A percentile compares a stretch with the other conserved stretches of the same genome.
Evolutionary conservation across 2,113 vertebrate species (phyloP).

Genomic region (Excalfactoria chinensis): DNA sequence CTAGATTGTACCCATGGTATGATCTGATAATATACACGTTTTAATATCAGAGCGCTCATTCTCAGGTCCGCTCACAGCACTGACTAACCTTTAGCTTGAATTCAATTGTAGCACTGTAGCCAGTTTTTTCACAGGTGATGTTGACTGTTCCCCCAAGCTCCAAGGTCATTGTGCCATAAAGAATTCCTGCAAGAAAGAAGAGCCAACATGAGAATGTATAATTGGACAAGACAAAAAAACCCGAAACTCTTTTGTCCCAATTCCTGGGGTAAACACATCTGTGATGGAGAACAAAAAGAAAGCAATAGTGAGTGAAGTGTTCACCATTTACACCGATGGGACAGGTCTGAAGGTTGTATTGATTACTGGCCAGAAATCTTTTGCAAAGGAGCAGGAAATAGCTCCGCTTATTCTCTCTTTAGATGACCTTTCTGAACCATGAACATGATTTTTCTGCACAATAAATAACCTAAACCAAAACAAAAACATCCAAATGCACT

Average conservation of each 20-base stretch:
- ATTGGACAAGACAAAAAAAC: not conserved
- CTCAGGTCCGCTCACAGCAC: not conserved
- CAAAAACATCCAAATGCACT: not conserved
- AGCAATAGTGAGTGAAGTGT: not conserved
- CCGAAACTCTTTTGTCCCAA: not conserved
- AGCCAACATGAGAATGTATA: not conserved
- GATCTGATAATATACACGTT: not conserved
- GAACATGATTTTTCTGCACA: not conserved
- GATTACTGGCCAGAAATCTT: no score
- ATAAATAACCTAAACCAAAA: not conserved
- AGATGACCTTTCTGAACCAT: not conserved
- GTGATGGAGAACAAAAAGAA: not conserved
- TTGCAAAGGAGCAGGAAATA: no score
- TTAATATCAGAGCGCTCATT: not conserved
- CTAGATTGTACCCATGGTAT: not conserved
- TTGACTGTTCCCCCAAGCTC: constrained; percentile 93
- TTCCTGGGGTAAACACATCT: not conserved
- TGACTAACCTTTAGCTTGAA: constrained; percentile 94
- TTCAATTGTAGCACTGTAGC: constrained; percentile 95
- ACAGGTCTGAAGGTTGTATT: no score
- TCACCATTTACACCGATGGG: no score
- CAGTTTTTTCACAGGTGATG: constrained; percentile 95
- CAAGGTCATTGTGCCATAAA: constrained; percentile 98
- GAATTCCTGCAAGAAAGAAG: constrained; percentile 83
- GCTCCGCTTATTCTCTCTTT: not conserved